Evolutionary conservation across 2,797 vertebrate species (phyloP).

Genomic region (Apogon talboti): DNA sequence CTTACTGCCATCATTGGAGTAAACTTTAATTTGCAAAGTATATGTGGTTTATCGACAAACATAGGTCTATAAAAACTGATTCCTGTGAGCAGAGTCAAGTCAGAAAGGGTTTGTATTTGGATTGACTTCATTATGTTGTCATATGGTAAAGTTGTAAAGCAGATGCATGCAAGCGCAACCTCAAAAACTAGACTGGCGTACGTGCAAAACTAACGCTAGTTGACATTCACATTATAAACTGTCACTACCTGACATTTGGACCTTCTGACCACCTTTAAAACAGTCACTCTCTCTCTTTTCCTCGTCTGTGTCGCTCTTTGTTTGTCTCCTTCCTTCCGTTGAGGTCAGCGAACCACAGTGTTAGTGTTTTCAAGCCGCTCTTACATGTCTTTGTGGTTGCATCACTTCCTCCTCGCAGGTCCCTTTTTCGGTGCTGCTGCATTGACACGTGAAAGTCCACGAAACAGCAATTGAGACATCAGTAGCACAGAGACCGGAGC

Average conservation of each 20-base stretch:
- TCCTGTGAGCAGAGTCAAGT: not conserved
- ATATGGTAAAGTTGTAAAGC: no score
- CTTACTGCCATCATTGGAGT: no score
- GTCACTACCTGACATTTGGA: conserved; percentile 75
- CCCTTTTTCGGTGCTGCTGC: conserved; percentile 38
- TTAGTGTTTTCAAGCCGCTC: conserved; percentile 60
- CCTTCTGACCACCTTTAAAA: conserved; percentile 66
- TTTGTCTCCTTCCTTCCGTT: conserved; percentile 67
- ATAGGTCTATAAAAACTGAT: no score
- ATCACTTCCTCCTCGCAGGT: conserved; percentile 73
- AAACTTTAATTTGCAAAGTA: no score
- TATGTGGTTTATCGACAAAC: no score
- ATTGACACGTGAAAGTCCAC: conserved; percentile 58
- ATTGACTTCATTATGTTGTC: not conserved
- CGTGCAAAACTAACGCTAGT: conserved; percentile 37
- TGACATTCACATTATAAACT: conserved; percentile 68
- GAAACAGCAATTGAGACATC: conserved; percentile 67
- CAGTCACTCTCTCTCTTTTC: conserved; percentile 37
- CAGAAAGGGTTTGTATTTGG: not conserved
- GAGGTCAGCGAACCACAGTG: conserved; percentile 71
- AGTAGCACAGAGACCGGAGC: conserved; percentile 37
- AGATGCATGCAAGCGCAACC: no score
- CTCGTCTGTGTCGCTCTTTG: conserved; percentile 22
- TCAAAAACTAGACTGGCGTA: not conserved
- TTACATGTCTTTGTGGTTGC: conserved; percentile 72